A percentile compares a stretch with the other conserved stretches of the same genome.
These are phyloP conservation scores for Laothoe populi DNA, from an alignment of 2,888 invertebrate species.

Conservation along the genomic window DNA sequence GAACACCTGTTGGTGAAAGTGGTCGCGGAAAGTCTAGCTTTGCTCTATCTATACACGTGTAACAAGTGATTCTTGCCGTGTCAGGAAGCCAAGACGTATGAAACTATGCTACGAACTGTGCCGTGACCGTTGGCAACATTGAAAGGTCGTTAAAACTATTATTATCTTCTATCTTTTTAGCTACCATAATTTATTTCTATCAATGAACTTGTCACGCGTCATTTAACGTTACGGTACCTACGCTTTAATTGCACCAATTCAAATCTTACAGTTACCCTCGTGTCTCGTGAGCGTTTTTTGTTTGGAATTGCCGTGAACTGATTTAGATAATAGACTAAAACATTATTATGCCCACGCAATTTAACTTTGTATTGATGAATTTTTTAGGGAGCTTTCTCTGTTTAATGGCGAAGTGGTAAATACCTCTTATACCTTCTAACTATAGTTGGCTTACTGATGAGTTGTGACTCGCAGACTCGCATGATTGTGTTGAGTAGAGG, in stretches of 20 bases:
- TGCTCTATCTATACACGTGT: slow-evolving; percentile 12
- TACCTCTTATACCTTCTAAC: neutral
- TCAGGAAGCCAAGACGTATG: slow-evolving; percentile 18
- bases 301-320: slow-evolving; percentile 14
- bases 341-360: neutral
- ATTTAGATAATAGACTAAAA: slow-evolving; percentile 22
- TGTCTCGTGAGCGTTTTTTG: slow-evolving; percentile 17
- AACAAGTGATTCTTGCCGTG: slow-evolving; percentile 10
- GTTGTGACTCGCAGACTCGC: too few species aligned
- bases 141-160: slow-evolving; percentile 65
- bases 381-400: neutral
- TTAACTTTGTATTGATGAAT: neutral
- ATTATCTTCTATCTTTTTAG: slow-evolving; percentile 43
- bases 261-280: slow-evolving; percentile 17
- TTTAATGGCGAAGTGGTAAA: neutral
- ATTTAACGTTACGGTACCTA: slow-evolving; percentile 56
- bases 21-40: slow-evolving; percentile 20
- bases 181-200: slow-evolving; percentile 67
- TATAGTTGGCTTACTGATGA: neutral
- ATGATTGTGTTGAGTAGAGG: too few species aligned
- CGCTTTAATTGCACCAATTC: slow-evolving; percentile 14
- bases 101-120: neutral
- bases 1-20: slow-evolving; percentile 39
- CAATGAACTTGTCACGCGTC: slow-evolving; percentile 76
- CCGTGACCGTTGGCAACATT: slow-evolving; percentile 47